These are phyloP conservation scores for Clarias macrocephalus DNA, from an alignment of 2,113 vertebrate genomes.

Conservation along the genomic window DNA sequence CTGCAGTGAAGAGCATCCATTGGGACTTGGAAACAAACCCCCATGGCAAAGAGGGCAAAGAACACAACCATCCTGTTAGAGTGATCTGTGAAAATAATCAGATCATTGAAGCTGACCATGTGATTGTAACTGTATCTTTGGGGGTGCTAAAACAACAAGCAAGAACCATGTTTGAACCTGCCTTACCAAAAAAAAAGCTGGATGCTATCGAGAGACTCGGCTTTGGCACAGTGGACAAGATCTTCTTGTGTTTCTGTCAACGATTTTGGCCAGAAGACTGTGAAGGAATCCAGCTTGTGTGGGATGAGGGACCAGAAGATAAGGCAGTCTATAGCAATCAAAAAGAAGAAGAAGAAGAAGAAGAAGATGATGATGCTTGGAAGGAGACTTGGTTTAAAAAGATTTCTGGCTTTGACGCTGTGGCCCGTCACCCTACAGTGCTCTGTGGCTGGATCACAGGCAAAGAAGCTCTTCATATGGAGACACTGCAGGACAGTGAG, in stretches of 20 bases:
- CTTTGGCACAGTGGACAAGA: constrained; percentile 64
- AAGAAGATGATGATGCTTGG: constrained; percentile 29
- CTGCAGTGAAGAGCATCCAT: constrained; percentile 47
- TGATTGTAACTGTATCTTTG: constrained; percentile 58
- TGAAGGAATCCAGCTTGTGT: constrained; percentile 61
- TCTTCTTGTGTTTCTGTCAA: constrained; percentile 61
- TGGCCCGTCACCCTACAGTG: constrained; percentile 60
- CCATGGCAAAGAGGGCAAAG: neutral
- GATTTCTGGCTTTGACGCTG: constrained; percentile 64
- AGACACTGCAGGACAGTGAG: constrained; percentile 55
- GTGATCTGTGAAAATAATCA: constrained; percentile 56
- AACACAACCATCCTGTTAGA: constrained; percentile 34
- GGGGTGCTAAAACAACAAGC: constrained; percentile 58
- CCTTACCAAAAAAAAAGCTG: constrained; percentile 54
- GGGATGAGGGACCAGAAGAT: constrained; percentile 61
- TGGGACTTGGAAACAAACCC: constrained; percentile 40
- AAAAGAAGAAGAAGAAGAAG: constrained; percentile 8
- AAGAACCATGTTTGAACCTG: constrained; percentile 55
- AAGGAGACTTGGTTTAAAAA: constrained; percentile 64
- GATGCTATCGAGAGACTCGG: constrained; percentile 59
- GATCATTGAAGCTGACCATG: constrained; percentile 58
- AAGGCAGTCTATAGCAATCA: constrained; percentile 35
- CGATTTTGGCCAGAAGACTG: constrained; percentile 65
- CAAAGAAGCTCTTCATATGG: constrained; percentile 63
- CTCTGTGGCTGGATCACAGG: constrained; percentile 67